Base-by-base conservation (phyloP, 2,113 vertebrate species). In the Etheostoma cragini region DNA sequence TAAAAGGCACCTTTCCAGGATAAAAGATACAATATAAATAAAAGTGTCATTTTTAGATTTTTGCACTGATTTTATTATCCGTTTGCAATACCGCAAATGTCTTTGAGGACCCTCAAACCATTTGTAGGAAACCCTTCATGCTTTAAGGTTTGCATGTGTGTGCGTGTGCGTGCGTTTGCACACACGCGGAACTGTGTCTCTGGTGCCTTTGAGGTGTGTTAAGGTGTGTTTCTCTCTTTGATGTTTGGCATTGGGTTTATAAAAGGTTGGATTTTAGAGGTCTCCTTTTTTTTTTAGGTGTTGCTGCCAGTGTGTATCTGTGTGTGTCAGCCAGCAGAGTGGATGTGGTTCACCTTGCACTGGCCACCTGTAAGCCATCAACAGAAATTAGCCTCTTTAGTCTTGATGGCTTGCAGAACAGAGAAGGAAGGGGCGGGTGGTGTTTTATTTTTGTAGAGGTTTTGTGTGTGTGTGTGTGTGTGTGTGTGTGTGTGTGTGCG, bases 351-450 rank as follows among this genome's bases (percentile, higher is more conserved):
- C 91, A 95, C 94, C 93, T 94, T 95, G 92, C 92, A 88, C 78
- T 71, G 92, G 91, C 94, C 94, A 95, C 94, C 94, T 95, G 95
- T 94, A 95, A 95, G 91, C 94, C 88, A 95, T 95, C 94, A 57
- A 84, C 76, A 89, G 87, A 95, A 95, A 95, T 95, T 93, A 94
- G 94, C 84, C 92, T 93, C 92, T 94, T 94, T 93, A 92, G 87
- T 80, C 83, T 87, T 94, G 94, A 95, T 95, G 91, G 91, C 79
- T 94, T 93, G 91, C 92, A 94, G 94, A 92, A 78, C 91, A 84
- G 76, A 78, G 81, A 66, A 83, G 80, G 84, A 86, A 84, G 80
- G 87, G 84, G 85, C 57, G 68, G 67, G 60, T 62, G 72, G 57
- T 56, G 54, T 65, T 67, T 62, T 82, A 85, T 67, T 42, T 30